Base-by-base conservation (phyloP, 2,113 vertebrate species). In the Cisticola juncidis region DNA sequence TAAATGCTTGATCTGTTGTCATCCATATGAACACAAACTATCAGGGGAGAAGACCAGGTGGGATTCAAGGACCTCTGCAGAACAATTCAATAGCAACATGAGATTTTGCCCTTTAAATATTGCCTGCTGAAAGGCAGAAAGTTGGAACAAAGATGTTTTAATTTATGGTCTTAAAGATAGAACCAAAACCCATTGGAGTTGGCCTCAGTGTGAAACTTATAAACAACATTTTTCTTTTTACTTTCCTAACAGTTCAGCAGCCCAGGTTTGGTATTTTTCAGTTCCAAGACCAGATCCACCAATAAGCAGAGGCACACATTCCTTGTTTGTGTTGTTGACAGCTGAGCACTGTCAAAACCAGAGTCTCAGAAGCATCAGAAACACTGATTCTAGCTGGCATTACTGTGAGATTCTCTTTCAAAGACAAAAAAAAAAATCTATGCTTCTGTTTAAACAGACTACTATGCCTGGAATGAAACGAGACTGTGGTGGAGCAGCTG, bases 391-490 rank as follows among this genome's bases (percentile, higher is more conserved):
- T 81, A 94, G 57, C 20, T 64, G 72, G 44, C 48, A 28, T 51
- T 84, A 6, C 51, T 71, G n/a, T 70, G 61, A 90, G 78, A 78
- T 60, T 38, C 14, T 80, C 35, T 76, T 71, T 45, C 45, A 80
- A 90, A 81, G 35, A 42, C n/a, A 68, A 50, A 78, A 74, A 51
- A 79, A 56, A 29, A 33, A 11, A 13, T 44, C 33, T 71, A 0
- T 80, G 74, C 29, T 90, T 92, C 57, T 84, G 28, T 93, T 87
- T 87, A 57, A n/a, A 56, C 93, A 99, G 99, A 99, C 99, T 88
- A 98, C 99, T 79, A 99, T 99, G 99, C 99, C 99, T 2, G 99
- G 99, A 42, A 99, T 99, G 99, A 99, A 99, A 97, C 98, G 99
- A 94, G 99, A 99, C 95, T 99, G 99, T 73, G 99, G 99, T 53